phyloP scores from a whole-genome alignment of 2,797 vertebrate genomes.

The Dallia pectoralis region DNA sequence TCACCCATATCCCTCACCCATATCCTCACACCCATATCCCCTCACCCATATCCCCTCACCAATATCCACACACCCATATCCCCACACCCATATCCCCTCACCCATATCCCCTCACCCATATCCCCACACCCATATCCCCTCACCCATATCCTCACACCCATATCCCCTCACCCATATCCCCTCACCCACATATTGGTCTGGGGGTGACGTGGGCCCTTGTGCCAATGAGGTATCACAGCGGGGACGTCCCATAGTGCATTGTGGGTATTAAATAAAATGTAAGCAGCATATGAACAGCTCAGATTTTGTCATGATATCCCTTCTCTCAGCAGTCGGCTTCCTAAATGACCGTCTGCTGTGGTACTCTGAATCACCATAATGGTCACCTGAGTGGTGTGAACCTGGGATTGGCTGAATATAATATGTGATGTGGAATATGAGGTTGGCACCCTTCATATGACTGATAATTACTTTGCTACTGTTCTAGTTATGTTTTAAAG shows the following conservation, averaged over 20 bases:
- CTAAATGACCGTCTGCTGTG: slow-evolving; percentile 71
- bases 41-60: too few species aligned
- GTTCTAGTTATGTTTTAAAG: too few species aligned
- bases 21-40: slow-evolving; percentile 21
- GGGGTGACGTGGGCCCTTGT: slow-evolving; percentile 19
- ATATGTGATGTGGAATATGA: too few species aligned
- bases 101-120: background rate
- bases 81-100: too few species aligned
- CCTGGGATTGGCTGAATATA: too few species aligned
- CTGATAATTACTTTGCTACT: too few species aligned
- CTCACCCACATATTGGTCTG: slow-evolving; percentile 29
- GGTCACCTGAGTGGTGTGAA: too few species aligned
- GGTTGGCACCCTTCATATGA: too few species aligned
- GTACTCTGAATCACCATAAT: slow-evolving; percentile 40
- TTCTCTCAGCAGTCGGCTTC: slow-evolving; percentile 69
- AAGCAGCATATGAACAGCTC: slow-evolving; percentile 70
- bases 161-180: slow-evolving; percentile 8
- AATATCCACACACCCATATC: too few species aligned
- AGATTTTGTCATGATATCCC: slow-evolving; percentile 65
- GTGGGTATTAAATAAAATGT: slow-evolving; percentile 68
- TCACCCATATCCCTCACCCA: background rate
- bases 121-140: background rate
- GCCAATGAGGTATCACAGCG: slow-evolving; percentile 17
- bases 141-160: background rate
- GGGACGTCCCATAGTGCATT: slow-evolving; percentile 53